Percentiles rank a stretch among this genome's conserved stretches.
phyloP scores from a whole-genome alignment of 2,888 invertebrate genomes.

The Terebella lapidaria region DNA sequence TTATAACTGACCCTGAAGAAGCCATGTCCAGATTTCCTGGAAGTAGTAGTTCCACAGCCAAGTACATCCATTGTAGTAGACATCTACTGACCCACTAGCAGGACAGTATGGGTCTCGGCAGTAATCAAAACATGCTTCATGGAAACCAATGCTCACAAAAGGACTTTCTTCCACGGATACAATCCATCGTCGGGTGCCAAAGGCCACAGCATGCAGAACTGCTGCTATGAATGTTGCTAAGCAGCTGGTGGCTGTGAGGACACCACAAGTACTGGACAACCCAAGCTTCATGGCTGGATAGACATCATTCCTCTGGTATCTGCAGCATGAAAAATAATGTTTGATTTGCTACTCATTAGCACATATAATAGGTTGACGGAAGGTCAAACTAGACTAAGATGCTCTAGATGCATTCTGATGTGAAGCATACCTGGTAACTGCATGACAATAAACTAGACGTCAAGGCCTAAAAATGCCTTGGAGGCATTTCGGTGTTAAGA shows the following conservation, averaged over 20 bases:
- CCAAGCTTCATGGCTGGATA: background rate
- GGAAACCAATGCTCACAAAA: conserved; percentile 10
- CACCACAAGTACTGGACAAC: background rate
- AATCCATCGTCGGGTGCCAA: conserved; percentile 1
- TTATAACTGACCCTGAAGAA: conserved; percentile 4
- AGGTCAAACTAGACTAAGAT: too few species aligned
- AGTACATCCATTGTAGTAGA: conserved; percentile 12
- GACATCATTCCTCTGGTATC: too few species aligned
- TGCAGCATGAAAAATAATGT: too few species aligned
- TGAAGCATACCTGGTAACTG: too few species aligned
- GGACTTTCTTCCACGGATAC: background rate
- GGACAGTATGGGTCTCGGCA: conserved; percentile 16
- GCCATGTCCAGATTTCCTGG: background rate
- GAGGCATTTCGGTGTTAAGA: too few species aligned
- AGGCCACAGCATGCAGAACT: background rate
- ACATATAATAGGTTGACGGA: too few species aligned
- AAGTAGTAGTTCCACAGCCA: conserved; percentile 3
- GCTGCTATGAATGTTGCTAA: background rate
- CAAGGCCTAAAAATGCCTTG: too few species aligned
- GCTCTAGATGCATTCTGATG: too few species aligned
- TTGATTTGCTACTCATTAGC: too few species aligned
- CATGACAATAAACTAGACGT: too few species aligned
- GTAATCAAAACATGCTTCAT: conserved; percentile 18
- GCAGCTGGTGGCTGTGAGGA: background rate
- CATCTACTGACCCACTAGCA: background rate